These are phyloP conservation scores for Stenodera caucasica DNA, from an alignment of 2,888 invertebrate species.

Conservation along the genomic window DNA sequence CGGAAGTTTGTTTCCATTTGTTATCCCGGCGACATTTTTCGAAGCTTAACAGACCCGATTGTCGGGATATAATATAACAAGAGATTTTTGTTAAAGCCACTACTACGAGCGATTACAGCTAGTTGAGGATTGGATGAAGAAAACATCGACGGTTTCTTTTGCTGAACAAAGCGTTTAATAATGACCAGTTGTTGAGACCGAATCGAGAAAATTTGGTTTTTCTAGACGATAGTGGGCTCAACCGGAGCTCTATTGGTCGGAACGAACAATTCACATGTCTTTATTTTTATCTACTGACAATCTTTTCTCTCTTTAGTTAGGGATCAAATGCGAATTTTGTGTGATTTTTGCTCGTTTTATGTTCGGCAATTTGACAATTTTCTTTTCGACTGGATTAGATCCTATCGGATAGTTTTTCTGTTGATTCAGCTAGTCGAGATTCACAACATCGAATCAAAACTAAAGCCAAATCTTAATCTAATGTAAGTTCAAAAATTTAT, in stretches of 20 bases:
- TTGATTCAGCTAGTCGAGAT: slow-evolving; percentile 40
- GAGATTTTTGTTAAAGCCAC: slow-evolving; percentile 44
- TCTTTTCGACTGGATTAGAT: slow-evolving; percentile 37
- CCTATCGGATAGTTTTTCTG: slow-evolving; percentile 39
- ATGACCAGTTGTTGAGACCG: slow-evolving; percentile 48
- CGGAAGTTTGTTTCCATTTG: slow-evolving; percentile 49
- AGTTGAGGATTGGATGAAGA: slow-evolving; percentile 40
- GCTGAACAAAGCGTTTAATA: slow-evolving; percentile 57
- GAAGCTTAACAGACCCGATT: slow-evolving; percentile 43
- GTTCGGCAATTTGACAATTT: slow-evolving; percentile 46
- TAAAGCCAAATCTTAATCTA: too few species aligned
- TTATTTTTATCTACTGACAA: slow-evolving; percentile 33
- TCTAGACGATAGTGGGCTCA: slow-evolving; percentile 34
- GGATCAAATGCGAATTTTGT: not conserved
- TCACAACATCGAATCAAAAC: too few species aligned
- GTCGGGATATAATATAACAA: slow-evolving; percentile 50
- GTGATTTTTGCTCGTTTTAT: slow-evolving; percentile 34
- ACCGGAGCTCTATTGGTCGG: slow-evolving; percentile 40
- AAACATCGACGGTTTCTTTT: slow-evolving; percentile 46
- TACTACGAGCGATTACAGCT: slow-evolving; percentile 33
- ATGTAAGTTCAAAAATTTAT: not conserved
- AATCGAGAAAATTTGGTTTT: slow-evolving; percentile 44
- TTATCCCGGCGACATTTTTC: slow-evolving; percentile 49
- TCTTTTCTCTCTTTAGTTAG: slow-evolving; percentile 12
- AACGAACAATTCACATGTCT: slow-evolving; percentile 40